Conservation (phyloP, 2,888 invertebrate genomes). For the Podabrus alpinus region DNA sequence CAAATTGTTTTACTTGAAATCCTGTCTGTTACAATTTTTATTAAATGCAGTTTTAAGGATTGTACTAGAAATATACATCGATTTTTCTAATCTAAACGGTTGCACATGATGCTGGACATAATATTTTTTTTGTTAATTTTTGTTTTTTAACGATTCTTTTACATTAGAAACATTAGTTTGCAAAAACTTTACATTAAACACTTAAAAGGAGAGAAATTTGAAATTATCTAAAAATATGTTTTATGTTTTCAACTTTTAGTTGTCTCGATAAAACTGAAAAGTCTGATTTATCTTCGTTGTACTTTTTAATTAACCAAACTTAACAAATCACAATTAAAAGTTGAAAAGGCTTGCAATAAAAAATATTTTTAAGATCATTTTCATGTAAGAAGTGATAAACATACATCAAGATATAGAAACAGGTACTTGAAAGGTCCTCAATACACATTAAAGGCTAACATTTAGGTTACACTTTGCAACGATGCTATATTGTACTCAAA, state of each 20-base stretch:
- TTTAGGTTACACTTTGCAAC: conserved; percentile 26
- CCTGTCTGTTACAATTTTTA: conserved; percentile 9
- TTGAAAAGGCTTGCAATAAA: conserved; percentile 10
- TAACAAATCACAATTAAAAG: conserved; percentile 7
- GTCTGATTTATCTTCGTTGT: conserved; percentile 17
- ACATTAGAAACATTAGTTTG: conserved; percentile 24
- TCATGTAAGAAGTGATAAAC: conserved; percentile 28
- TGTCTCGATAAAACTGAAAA: conserved; percentile 4
- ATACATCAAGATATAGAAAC: conserved; percentile 32
- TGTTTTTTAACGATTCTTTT: conserved; percentile 21
- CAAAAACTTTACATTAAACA: conserved; percentile 26
- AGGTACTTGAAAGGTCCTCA: conserved; percentile 35
- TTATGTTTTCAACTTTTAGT: conserved; percentile 7
- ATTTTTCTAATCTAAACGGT: conserved; percentile 31
- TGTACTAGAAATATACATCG: conserved; percentile 31
- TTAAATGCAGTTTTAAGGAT: conserved; percentile 23
- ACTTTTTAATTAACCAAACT: conserved; percentile 1
- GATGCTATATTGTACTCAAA: conserved; percentile 25
- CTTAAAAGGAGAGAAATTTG: conserved; percentile 24
- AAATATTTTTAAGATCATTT: conserved; percentile 15
- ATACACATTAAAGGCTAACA: conserved; percentile 31
- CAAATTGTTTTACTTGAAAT: not conserved
- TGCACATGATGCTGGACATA: conserved; percentile 29
- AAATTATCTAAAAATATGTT: conserved; percentile 20
- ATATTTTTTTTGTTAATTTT: conserved; percentile 24